phyloP scores from a whole-genome alignment of 2,113 vertebrate species.

The Eonycteris spelaea region DNA sequence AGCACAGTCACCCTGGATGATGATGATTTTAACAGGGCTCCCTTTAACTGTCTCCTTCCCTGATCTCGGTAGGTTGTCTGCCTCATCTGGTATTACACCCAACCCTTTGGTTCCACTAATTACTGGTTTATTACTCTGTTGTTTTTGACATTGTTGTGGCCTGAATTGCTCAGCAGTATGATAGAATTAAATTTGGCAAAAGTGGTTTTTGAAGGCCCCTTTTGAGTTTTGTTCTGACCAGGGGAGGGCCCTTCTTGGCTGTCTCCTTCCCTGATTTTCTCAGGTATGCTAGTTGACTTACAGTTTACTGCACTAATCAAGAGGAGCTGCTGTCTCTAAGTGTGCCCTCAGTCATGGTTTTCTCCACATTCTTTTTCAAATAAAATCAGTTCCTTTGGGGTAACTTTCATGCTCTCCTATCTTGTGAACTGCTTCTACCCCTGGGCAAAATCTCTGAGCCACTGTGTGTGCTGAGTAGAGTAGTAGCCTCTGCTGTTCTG shows the following conservation, averaged over 20 bases:
- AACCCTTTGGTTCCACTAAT: neutral
- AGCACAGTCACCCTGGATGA: neutral
- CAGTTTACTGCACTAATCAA: neutral
- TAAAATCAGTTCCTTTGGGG: neutral
- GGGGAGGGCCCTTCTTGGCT: neutral
- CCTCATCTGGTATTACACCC: neutral
- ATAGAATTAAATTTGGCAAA: neutral
- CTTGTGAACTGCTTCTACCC: neutral
- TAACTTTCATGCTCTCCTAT: neutral
- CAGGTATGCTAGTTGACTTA: neutral
- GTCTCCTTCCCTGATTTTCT: neutral
- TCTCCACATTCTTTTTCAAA: constrained; percentile 4
- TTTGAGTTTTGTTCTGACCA: neutral
- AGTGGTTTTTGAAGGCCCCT: neutral
- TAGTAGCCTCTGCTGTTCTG: neutral
- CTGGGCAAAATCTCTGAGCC: neutral
- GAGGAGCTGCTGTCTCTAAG: neutral
- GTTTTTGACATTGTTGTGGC: neutral
- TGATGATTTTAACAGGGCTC: neutral
- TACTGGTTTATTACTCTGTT: neutral
- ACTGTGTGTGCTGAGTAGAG: neutral
- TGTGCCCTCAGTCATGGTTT: neutral
- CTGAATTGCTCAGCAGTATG: neutral
- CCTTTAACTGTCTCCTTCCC: neutral
- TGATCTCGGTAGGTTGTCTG: neutral